Evolutionary conservation across 2,113 vertebrate genomes (phyloP), one percentile per base, ranked within the genome.

Genomic region (Hiodon tergisus): DNA sequence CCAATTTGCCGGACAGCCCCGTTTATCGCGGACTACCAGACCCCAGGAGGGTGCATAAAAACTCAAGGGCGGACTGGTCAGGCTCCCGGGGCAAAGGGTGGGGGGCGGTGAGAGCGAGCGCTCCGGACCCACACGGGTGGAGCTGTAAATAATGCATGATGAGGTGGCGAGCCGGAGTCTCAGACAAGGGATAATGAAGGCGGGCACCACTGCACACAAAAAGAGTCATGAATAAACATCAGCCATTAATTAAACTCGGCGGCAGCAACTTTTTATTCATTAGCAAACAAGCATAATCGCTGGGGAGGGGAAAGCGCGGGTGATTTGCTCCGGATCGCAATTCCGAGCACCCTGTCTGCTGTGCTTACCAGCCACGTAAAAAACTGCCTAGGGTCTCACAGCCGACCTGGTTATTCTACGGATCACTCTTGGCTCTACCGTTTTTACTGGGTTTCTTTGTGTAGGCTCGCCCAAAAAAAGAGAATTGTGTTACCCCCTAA

Each of bases 211-310:
- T 80, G 81, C 79, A 16, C 58, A 75, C 74, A 82, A 81, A 31
- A 72, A 77, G 69, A 48, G 73, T 83, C 86, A 88, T 89, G 86
- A 90, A 90, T 90, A 90, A 91, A 89, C 88, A 91, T 90, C 82
- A 85, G 80, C 76, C 48, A 14, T 78, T 88, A 88, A 91, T 91
- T 89, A 89, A 86, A 86, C 79, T 81, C 81, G 54, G 82, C 55
- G 62, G 77, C 72, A 80, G 86, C 83, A 79, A 82, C 83, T 83
- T 81, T 31, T 31, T 82, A 80, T 82, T 85, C 74, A 83, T 83
- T 83, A 85, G 87, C 86, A 87, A 88, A 88, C 83, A 87, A 84
- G 86, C 75, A 53, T 17, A 54, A 76, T 65, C 66, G 53, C 50
- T 14, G 74, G 8, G 13, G 63, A 71, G 31, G 31, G 31, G 31